These are phyloP conservation scores for Naja naja DNA, from an alignment of 2,113 vertebrate species.

Conservation along the genomic window DNA sequence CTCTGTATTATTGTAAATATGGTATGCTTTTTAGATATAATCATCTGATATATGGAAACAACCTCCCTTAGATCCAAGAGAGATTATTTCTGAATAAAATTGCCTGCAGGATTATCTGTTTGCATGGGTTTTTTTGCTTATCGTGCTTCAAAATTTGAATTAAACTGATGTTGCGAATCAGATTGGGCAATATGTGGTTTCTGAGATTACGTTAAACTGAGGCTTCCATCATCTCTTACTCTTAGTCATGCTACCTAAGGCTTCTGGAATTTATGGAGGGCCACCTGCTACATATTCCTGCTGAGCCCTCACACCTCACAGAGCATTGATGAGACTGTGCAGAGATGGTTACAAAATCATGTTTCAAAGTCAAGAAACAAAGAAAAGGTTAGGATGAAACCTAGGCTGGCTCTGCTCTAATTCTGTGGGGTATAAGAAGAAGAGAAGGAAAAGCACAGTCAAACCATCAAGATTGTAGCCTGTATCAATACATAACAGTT, in stretches of 20 bases:
- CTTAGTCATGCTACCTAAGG: background rate
- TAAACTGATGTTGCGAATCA: background rate
- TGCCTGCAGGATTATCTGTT: background rate
- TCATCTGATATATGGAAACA: background rate
- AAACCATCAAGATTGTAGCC: background rate
- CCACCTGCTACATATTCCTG: background rate
- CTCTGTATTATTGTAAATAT: background rate
- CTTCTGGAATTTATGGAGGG: background rate
- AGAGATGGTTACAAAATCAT: background rate
- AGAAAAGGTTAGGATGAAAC: background rate
- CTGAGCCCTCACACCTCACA: background rate
- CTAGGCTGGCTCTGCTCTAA: background rate
- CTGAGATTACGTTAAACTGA: background rate
- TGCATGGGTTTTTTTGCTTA: background rate
- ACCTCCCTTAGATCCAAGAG: background rate
- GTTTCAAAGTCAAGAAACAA: background rate
- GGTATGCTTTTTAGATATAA: background rate
- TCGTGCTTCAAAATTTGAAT: background rate
- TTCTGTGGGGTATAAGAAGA: background rate
- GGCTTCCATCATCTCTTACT: background rate
- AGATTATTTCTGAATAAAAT: background rate
- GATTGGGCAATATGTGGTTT: background rate
- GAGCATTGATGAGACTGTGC: background rate
- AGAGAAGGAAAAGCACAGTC: background rate
- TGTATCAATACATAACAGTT: background rate